Conservation (phyloP, 2,888 invertebrate species). For the Spodoptera picta region DNA sequence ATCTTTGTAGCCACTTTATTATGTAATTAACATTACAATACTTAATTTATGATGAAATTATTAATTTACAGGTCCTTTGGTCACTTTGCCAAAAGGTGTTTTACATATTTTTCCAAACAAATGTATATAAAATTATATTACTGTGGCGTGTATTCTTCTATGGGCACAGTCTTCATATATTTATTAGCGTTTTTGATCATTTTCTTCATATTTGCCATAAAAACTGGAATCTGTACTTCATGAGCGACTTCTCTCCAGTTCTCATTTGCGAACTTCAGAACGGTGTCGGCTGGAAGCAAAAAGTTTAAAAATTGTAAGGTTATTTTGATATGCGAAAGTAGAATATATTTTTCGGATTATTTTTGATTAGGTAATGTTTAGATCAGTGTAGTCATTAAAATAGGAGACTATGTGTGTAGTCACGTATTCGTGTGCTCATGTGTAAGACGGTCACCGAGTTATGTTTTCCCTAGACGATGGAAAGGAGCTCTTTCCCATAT, state of each 20-base stretch:
- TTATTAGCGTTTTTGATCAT: conserved; percentile 59
- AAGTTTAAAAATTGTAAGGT: too few relatives aligned
- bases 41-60: background rate
- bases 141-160: conserved; percentile 26
- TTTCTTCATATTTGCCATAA: conserved; percentile 52
- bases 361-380: too few relatives aligned
- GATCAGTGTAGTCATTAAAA: too few relatives aligned
- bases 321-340: too few relatives aligned
- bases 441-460: too few relatives aligned
- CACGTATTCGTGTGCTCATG: too few relatives aligned
- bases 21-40: too few relatives aligned
- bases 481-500: too few relatives aligned
- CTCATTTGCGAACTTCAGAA: conserved; percentile 61
- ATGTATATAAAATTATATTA: background rate
- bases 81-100: background rate
- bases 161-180: conserved; percentile 37
- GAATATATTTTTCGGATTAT: too few relatives aligned
- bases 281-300: conserved; percentile 59
- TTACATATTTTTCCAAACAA: background rate
- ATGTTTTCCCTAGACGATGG: too few relatives aligned
- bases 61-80: conserved; percentile 10
- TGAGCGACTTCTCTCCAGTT: conserved; percentile 61
- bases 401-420: too few relatives aligned
- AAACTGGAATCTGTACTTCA: conserved; percentile 60
- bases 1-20: too few relatives aligned